A percentile compares a stretch with the other conserved stretches of the same genome.
Evolutionary conservation across 2,797 vertebrate genomes (phyloP).

Genomic region (Allobates femoralis): DNA sequence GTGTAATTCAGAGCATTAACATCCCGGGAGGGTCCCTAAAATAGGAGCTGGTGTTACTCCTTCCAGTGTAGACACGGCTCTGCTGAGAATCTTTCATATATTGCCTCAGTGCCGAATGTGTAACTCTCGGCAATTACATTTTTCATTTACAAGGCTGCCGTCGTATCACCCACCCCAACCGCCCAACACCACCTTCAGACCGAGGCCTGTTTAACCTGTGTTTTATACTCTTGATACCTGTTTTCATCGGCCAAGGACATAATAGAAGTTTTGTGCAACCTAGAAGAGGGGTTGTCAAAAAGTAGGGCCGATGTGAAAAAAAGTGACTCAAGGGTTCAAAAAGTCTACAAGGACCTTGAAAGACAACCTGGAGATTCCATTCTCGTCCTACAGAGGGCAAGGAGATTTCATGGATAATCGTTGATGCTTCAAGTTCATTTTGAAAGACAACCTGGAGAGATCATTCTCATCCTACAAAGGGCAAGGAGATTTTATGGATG

Average conservation of each 20-base stretch:
- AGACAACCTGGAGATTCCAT: background rate
- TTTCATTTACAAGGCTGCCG: slow-evolving; percentile 37
- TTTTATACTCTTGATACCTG: slow-evolving; percentile 16
- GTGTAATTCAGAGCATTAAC: slow-evolving; percentile 29
- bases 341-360: background rate
- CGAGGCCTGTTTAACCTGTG: background rate
- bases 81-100: slow-evolving; percentile 26
- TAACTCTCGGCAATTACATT: slow-evolving; percentile 26
- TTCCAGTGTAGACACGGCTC: slow-evolving; percentile 44
- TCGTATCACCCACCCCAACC: background rate
- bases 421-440: too few relatives aligned
- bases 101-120: background rate
- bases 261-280: background rate
- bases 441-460: too few relatives aligned
- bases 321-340: background rate
- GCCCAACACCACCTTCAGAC: background rate
- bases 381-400: background rate
- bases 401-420: too few relatives aligned
- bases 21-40: background rate
- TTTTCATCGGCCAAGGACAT: background rate
- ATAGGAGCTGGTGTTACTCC: background rate
- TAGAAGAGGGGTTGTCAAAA: slow-evolving; percentile 7
- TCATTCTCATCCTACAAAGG: too few relatives aligned
- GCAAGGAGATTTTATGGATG: too few relatives aligned
- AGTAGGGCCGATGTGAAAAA: slow-evolving; percentile 7